Evolutionary conservation across 2,797 vertebrate species (phyloP).

Genomic region (Takifugu ocellatus): DNA sequence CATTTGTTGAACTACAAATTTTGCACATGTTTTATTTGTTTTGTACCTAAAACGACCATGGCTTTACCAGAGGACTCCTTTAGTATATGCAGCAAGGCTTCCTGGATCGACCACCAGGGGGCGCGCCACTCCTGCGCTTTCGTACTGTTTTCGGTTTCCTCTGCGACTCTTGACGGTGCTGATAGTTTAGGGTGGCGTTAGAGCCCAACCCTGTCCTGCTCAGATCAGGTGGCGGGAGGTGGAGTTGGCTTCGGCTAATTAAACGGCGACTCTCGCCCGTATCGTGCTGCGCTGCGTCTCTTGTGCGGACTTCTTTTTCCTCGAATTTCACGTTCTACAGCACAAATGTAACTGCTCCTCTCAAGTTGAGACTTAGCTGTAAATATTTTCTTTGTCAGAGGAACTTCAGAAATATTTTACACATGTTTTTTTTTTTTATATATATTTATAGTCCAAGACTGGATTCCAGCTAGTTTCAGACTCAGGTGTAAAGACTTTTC

Average conservation of each 20-base stretch:
- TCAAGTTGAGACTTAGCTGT: slow-evolving; percentile 56
- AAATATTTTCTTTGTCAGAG: slow-evolving; percentile 67
- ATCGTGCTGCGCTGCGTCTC: slow-evolving; percentile 45
- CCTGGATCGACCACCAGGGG: slow-evolving; percentile 50
- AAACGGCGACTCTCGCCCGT: slow-evolving; percentile 28
- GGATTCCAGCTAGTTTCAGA: slow-evolving; percentile 46
- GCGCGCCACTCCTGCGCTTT: slow-evolving; percentile 41
- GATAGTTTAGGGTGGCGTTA: not conserved
- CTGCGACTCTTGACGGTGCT: not conserved
- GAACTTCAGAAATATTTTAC: slow-evolving; percentile 69
- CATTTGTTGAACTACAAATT: no score
- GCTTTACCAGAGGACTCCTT: slow-evolving; percentile 30
- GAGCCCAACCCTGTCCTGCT: slow-evolving; percentile 11
- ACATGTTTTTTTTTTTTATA: slow-evolving; percentile 62
- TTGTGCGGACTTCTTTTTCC: slow-evolving; percentile 40
- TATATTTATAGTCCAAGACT: slow-evolving; percentile 73
- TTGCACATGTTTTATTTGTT: no score
- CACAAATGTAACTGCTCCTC: slow-evolving; percentile 45
- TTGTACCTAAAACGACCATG: slow-evolving; percentile 5
- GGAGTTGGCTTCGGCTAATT: no score
- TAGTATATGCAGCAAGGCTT: slow-evolving; percentile 11
- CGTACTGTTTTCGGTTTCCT: slow-evolving; percentile 8
- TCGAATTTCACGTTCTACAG: slow-evolving; percentile 33
- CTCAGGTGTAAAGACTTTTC: slow-evolving; percentile 66
- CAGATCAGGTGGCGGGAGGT: not conserved